These are phyloP conservation scores for Pterostichus madidus DNA, from an alignment of 2,888 invertebrate species.

Conservation along the genomic window DNA sequence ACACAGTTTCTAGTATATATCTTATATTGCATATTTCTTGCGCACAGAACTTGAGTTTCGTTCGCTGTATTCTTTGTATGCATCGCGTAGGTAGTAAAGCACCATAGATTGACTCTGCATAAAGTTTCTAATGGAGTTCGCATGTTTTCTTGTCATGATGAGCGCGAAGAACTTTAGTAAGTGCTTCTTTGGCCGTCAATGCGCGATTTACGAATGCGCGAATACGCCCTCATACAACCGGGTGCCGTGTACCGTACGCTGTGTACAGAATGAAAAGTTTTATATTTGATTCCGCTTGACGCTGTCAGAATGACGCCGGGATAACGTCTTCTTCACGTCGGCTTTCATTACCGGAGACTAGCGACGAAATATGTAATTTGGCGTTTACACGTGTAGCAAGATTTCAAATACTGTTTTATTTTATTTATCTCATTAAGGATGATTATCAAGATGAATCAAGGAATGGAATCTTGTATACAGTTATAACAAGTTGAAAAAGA, in stretches of 20 bases:
- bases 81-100: neutral
- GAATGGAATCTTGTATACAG: too few relatives aligned
- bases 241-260: neutral
- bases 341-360: constrained; percentile 16
- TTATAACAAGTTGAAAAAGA: too few relatives aligned
- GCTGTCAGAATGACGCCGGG: constrained; percentile 35
- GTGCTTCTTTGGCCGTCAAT: constrained; percentile 52
- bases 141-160: constrained; percentile 62
- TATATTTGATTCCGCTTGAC: constrained; percentile 56
- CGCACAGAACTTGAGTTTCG: neutral
- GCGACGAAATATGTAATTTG: constrained; percentile 22
- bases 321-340: constrained; percentile 37
- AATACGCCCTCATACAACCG: neutral
- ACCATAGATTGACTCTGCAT: constrained; percentile 54
- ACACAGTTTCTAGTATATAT: too few relatives aligned
- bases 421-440: too few relatives aligned
- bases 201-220: constrained; percentile 39
- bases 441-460: too few relatives aligned
- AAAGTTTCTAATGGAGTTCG: constrained; percentile 62
- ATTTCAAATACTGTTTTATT: neutral
- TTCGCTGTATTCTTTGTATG: too few relatives aligned
- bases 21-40: too few relatives aligned
- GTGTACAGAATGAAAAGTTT: constrained; percentile 50
- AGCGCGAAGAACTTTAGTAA: constrained; percentile 53
- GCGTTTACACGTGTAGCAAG: constrained; percentile 13